Base-by-base conservation (phyloP, 2,797 vertebrate genomes). In the Meriones psammophilus region DNA sequence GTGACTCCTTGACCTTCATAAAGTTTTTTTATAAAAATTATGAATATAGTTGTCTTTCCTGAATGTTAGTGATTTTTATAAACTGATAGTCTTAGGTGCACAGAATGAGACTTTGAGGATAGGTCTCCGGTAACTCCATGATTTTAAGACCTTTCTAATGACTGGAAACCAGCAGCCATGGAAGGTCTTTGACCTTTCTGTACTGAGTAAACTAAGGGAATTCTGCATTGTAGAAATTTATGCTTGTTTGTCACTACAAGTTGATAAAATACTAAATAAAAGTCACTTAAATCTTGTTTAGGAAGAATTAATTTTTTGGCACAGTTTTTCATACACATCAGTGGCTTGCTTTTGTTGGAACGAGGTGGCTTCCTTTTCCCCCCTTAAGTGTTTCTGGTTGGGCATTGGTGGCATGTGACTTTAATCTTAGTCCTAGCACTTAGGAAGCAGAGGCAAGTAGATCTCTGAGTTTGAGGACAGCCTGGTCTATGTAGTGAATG, bases 1-100 rank as follows among this genome's bases (percentile, higher is more conserved):
- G 30, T 66, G 46, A 94, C 22, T 64, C 18, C n/a, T 56, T 95
- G 39, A 93, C 92, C 73, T 95, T 92, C 92, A 96, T 60, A 94
- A 91, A 92, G 56, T 30, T 92, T 90, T 76, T 76, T 8, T 95
- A 7, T 17, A 91, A 62, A 95, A 92, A n/a, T 79, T 96, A 36
- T 66, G 88, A 90, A 83, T 94, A 4, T 46, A 92, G 74, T 60
- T 91, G 28, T 50, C 56, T 88, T 84, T 7, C 86, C 87, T 81
- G 56, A 83, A 73, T 39, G 69, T 71, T n/a, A 81, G 14, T 86
- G 22, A 26, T 95, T 54, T 87, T 15, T 71, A 1, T 92, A 93
- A 92, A 83, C n/a, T 66, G 95, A 12, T 1, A 83, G 6, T 76
- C 71, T 91, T 30, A 92, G n/a, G 13, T 30, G 94, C 18, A 39